These are phyloP conservation scores for Porites lutea DNA, from an alignment of 64 coral and sea anemone species.

Conservation along the genomic window DNA sequence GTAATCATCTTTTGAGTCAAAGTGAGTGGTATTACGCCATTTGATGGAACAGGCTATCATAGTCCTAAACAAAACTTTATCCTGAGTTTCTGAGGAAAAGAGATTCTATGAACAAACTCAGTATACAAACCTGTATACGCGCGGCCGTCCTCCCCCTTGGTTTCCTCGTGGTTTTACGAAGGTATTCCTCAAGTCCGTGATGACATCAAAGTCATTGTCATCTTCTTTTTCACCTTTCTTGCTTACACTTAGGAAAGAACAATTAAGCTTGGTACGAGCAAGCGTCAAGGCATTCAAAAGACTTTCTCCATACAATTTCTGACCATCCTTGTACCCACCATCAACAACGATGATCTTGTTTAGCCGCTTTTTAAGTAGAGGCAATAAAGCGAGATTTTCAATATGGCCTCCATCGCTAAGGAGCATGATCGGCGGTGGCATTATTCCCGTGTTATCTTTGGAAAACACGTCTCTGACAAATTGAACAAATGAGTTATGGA, in stretches of 20 bases:
- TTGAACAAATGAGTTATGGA: slow-evolving; percentile 64
- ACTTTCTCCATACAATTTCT: neutral
- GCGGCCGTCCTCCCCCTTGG: slow-evolving; percentile 18
- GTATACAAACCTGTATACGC: slow-evolving; percentile 48
- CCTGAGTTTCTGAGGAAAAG: too few relatives aligned
- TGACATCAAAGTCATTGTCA: neutral
- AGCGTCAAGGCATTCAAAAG: slow-evolving; percentile 39
- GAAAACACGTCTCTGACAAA: slow-evolving; percentile 43
- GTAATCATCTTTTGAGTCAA: too few relatives aligned
- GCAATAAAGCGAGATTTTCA: slow-evolving; percentile 34
- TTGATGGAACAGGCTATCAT: too few relatives aligned
- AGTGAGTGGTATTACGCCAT: too few relatives aligned
- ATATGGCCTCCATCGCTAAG: slow-evolving; percentile 52
- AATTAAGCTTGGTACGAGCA: slow-evolving; percentile 16
- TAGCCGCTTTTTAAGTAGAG: slow-evolving; percentile 22
- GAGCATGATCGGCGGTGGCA: slow-evolving; percentile 67
- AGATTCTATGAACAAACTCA: too few relatives aligned
- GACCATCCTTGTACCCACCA: neutral
- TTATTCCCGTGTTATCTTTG: slow-evolving; percentile 41
- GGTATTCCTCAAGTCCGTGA: neutral
- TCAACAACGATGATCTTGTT: slow-evolving; percentile 4
- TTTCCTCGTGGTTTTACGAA: slow-evolving; percentile 25
- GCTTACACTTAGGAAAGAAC: neutral
- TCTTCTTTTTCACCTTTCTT: too few relatives aligned
- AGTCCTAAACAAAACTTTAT: too few relatives aligned